Evolutionary conservation across 1,140 invertebrate genomes (phyloP).

Genomic region (Andrena cerasifolii): DNA sequence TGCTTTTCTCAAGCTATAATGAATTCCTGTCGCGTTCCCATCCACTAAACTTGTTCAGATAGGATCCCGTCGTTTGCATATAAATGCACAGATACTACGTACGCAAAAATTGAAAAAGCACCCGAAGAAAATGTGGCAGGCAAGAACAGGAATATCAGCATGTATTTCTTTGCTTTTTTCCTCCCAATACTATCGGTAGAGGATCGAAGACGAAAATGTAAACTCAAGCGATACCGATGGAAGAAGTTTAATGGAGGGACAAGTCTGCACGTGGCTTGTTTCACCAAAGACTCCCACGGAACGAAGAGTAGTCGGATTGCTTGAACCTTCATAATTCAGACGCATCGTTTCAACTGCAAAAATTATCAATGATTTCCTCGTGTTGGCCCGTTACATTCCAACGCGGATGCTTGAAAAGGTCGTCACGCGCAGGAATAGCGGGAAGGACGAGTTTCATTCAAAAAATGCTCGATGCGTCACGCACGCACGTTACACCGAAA

Average conservation of each 20-base stretch:
- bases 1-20: no score
- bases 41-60: no score
- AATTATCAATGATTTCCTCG: slow-evolving; percentile 57
- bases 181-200: no score
- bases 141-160: no score
- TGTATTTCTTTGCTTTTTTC: no score
- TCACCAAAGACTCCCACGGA: background rate
- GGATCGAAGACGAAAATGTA: background rate
- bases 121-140: no score
- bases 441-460: slow-evolving; percentile 39
- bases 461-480: slow-evolving; percentile 36
- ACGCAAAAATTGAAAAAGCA: no score
- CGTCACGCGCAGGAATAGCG: slow-evolving; percentile 49
- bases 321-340: slow-evolving; percentile 34
- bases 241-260: background rate
- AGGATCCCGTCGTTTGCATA: no score
- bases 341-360: slow-evolving; percentile 12
- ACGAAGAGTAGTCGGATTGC: background rate
- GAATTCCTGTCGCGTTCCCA: no score
- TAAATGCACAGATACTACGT: no score
- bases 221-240: background rate
- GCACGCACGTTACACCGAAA: slow-evolving; percentile 33
- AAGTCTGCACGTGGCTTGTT: background rate
- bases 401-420: slow-evolving; percentile 51
- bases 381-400: slow-evolving; percentile 54